Conservation (phyloP, 2,113 vertebrate species). For the Actinemys pallida region DNA sequence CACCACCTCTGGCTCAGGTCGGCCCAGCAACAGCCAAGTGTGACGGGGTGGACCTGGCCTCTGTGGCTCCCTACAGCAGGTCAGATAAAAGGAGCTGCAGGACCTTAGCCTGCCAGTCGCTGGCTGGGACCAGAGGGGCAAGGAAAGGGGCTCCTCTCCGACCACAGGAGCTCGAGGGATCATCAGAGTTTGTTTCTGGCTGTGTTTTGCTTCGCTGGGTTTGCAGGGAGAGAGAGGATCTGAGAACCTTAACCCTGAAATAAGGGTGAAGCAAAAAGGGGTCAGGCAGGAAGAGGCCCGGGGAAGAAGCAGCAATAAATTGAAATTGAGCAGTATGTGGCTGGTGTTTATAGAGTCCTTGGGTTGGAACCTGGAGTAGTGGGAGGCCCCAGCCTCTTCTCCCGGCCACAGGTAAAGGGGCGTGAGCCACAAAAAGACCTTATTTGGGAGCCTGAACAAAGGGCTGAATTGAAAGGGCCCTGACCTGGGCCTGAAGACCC, state of each 20-base stretch:
- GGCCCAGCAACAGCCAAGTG: neutral
- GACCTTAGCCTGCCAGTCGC: too few relatives aligned
- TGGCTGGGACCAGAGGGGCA: neutral
- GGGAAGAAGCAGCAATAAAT: neutral
- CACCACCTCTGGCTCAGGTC: neutral
- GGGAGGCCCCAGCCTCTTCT: neutral
- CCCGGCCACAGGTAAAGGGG: neutral
- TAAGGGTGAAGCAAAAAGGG: too few relatives aligned
- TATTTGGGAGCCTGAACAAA: neutral
- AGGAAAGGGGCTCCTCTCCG: neutral
- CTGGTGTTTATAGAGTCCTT: neutral
- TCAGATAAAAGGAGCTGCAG: neutral
- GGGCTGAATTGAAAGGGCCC: neutral
- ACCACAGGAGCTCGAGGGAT: too few relatives aligned
- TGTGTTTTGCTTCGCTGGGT: too few relatives aligned
- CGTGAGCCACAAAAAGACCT: neutral
- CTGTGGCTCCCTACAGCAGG: neutral
- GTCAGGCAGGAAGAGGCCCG: neutral
- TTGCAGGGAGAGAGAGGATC: too few relatives aligned
- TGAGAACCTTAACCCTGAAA: too few relatives aligned
- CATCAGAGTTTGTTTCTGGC: too few relatives aligned
- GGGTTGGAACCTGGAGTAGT: neutral
- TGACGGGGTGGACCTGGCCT: neutral
- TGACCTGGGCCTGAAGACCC: too few relatives aligned
- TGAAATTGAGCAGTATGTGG: neutral